Conservation (phyloP, 2,113 vertebrate genomes). For the Marmota flaviventris region DNA sequence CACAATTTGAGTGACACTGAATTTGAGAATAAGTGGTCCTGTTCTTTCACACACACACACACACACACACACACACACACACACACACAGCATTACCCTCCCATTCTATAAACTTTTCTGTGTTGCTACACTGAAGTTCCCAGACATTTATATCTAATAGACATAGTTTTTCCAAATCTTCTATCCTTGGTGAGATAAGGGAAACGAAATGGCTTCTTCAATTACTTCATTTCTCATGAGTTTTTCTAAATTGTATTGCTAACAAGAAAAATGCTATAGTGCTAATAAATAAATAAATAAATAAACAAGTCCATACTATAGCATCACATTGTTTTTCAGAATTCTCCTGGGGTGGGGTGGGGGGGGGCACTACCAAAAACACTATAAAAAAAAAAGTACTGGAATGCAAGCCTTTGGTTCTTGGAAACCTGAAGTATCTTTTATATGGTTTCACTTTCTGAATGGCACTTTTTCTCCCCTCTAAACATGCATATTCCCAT, state of each 20-base stretch:
- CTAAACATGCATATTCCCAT: not conserved
- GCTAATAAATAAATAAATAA: not conserved
- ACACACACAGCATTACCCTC: not conserved
- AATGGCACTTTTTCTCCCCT: not conserved
- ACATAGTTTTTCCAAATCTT: not conserved
- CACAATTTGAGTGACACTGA: not conserved
- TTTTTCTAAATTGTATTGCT: conserved; percentile 24
- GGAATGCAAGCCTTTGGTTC: not conserved
- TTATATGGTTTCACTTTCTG: not conserved
- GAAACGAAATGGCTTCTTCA: not conserved
- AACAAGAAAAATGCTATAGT: conserved; percentile 14
- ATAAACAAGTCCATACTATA: not conserved
- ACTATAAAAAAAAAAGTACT: not conserved
- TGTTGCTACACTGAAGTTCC: not conserved
- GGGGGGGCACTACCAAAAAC: too few relatives aligned
- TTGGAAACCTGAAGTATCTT: not conserved
- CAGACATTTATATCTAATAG: not conserved
- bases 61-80: not conserved
- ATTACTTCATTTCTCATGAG: not conserved
- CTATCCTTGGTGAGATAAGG: not conserved
- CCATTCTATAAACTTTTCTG: not conserved
- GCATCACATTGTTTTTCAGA: not conserved
- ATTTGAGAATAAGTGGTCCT: conserved; percentile 2
- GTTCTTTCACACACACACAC: not conserved
- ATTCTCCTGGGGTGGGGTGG: not conserved